Percentiles rank a stretch among this genome's conserved stretches.
Evolutionary conservation across 2,797 vertebrate species (phyloP).

Genomic region (Molossus molossus): DNA sequence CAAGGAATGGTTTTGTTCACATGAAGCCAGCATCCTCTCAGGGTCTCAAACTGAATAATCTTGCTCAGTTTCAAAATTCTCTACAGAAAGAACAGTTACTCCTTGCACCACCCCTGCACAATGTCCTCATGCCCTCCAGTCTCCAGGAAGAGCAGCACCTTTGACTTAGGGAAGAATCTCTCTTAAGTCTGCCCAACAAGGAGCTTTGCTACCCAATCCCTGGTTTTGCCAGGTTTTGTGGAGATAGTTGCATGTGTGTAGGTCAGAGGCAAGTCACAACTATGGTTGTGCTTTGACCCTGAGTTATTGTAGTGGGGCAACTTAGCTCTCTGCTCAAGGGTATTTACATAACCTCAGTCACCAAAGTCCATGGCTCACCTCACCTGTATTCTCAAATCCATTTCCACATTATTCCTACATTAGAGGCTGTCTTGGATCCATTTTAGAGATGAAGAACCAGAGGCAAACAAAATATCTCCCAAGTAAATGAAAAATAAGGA

Average conservation of each 20-base stretch:
- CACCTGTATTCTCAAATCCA: constrained; percentile 39
- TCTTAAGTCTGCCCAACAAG: neutral
- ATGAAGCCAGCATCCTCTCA: constrained; percentile 58
- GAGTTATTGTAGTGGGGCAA: neutral
- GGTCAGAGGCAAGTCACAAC: constrained; percentile 8
- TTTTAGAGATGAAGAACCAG: constrained; percentile 56
- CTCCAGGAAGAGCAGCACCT: constrained; percentile 37
- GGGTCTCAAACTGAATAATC: constrained; percentile 34
- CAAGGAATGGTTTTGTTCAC: constrained; percentile 47
- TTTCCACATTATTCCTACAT: neutral
- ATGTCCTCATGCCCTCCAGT: neutral
- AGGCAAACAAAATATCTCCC: constrained; percentile 58
- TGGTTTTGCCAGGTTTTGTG: constrained; percentile 43
- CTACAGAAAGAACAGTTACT: neutral
- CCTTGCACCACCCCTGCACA: neutral
- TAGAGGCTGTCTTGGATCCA: constrained; percentile 10
- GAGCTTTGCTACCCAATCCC: neutral
- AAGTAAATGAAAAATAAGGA: constrained; percentile 55
- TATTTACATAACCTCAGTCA: constrained; percentile 15
- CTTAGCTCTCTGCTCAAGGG: constrained; percentile 47
- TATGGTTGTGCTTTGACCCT: neutral
- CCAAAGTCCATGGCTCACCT: constrained; percentile 40
- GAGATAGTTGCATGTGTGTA: neutral
- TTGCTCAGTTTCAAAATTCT: constrained; percentile 39
- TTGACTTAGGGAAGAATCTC: neutral